Evolutionary conservation across 2,888 invertebrate species (phyloP).

Genomic region (Drosophila recens): DNA sequence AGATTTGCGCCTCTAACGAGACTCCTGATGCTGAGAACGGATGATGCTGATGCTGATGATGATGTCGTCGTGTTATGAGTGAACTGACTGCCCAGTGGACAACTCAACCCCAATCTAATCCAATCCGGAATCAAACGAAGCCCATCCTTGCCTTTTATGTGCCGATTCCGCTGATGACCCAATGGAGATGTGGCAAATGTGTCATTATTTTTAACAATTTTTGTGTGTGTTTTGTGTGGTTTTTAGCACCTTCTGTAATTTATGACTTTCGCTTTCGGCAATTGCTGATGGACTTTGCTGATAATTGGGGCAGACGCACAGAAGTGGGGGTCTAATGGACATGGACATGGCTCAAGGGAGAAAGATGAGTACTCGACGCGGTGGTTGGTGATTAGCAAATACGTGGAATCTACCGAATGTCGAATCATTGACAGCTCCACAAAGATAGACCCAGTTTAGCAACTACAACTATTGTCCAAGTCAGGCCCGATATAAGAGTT

Average conservation of each 20-base stretch:
- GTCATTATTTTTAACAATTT: conserved; percentile 70
- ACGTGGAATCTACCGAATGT: neutral
- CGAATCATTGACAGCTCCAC: conserved; percentile 1
- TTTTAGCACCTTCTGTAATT: conserved; percentile 78
- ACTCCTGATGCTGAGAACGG: conserved; percentile 25
- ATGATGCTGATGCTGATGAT: conserved; percentile 34
- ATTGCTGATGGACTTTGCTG: conserved; percentile 51
- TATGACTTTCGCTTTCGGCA: conserved; percentile 55
- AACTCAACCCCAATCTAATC: conserved; percentile 15
- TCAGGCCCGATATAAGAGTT: conserved; percentile 11
- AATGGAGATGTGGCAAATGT: conserved; percentile 52
- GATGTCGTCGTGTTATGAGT: conserved; percentile 36
- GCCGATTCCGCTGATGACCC: conserved; percentile 47
- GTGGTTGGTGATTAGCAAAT: conserved; percentile 23
- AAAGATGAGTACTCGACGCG: neutral
- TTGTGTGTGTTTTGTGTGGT: conserved; percentile 48
- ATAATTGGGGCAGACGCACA: conserved; percentile 48
- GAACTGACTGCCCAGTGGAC: conserved; percentile 44
- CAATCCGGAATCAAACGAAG: neutral
- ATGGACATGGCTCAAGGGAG: conserved; percentile 3
- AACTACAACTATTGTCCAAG: neutral
- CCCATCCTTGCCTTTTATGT: conserved; percentile 42
- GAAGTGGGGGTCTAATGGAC: conserved; percentile 29
- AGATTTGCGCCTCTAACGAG: conserved; percentile 78
- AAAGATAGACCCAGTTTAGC: neutral